Base-by-base conservation (phyloP, 2,113 vertebrate species). In the Barbus barbus region DNA sequence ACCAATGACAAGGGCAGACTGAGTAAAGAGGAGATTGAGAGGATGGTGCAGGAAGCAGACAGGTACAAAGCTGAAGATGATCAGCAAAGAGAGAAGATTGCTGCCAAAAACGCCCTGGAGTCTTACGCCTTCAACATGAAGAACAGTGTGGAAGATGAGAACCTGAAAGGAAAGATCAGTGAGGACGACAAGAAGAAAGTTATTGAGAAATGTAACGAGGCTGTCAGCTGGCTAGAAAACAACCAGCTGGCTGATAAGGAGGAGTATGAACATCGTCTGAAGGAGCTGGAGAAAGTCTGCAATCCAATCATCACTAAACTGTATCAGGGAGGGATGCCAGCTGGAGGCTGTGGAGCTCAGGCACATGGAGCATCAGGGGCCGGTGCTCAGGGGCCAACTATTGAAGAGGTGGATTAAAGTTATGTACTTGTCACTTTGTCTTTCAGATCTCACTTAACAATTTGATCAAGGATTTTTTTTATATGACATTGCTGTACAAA, bases 41-140 rank as follows among this genome's bases (percentile, higher is more conserved):
- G 53, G 26, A 79, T 79, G 77, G 77, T 79, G 77, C 77, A 79
- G 77, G 77, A 79, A 1, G 77, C 56, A 5, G 77, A 79, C n/a
- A 26, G 63, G 13, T 79, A 79, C 58, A 79, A 79, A 79, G 56
- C 36, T 18, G 77, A 79, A 44, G 77, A 79, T 13, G 77, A 79
- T 63, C 36, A 0, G 33, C 77, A 79, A 20, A 79, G 58, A 79
- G 77, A 63, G 58, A 79, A 63, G n/a, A 63, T 79, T 13, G n/a
- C 36, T 63, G 77, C 77, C 38, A 79, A 79, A 58, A 79, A 79
- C 58, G 20, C 58, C 1, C 77, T 79, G 58, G 77, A 79, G 77
- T 79, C 77, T 11, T 79, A 44, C 16, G 33, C 56, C 77, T 79
- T 79, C 77, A 79, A 79, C 77, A 79, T 79, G 58, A 79, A 79